phyloP scores from a whole-genome alignment of 1,140 invertebrate genomes.

The Nasonia vitripennis region DNA sequence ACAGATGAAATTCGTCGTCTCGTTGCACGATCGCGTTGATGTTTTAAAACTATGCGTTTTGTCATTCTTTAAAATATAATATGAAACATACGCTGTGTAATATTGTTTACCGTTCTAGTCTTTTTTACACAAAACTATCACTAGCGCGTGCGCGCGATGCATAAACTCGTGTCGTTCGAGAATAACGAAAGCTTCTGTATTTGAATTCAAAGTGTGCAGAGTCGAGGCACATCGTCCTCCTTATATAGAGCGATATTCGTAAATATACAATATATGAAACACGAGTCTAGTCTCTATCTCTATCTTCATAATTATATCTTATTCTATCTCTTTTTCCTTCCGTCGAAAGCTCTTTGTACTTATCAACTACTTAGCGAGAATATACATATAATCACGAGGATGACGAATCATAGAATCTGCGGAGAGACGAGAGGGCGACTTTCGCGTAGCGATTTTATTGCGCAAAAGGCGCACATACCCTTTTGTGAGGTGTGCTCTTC shows the following conservation, averaged over 20 bases:
- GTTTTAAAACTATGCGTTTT: neutral
- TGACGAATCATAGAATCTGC: neutral
- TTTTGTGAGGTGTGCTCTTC: neutral
- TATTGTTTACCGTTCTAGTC: neutral
- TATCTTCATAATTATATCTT: conserved; percentile 30
- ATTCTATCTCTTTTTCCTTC: conserved; percentile 24
- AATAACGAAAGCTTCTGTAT: neutral
- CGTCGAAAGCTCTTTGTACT: conserved; percentile 39
- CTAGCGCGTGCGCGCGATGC: neutral
- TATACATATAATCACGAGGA: conserved; percentile 4
- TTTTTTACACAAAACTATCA: neutral
- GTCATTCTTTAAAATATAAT: neutral
- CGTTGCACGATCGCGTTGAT: neutral
- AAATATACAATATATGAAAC: conserved; percentile 2
- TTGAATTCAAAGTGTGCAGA: neutral
- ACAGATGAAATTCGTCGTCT: neutral
- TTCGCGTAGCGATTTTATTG: neutral
- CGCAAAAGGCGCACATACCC: neutral
- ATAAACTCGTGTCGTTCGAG: neutral
- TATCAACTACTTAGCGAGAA: conserved; percentile 30
- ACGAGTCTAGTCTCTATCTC: neutral
- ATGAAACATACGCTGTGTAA: neutral
- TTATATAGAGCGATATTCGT: conserved; percentile 14
- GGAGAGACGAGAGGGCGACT: neutral
- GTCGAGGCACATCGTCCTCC: conserved; percentile 13